These are phyloP conservation scores for Myotis planiceps DNA, from an alignment of 2,797 vertebrate genomes.

Conservation along the genomic window DNA sequence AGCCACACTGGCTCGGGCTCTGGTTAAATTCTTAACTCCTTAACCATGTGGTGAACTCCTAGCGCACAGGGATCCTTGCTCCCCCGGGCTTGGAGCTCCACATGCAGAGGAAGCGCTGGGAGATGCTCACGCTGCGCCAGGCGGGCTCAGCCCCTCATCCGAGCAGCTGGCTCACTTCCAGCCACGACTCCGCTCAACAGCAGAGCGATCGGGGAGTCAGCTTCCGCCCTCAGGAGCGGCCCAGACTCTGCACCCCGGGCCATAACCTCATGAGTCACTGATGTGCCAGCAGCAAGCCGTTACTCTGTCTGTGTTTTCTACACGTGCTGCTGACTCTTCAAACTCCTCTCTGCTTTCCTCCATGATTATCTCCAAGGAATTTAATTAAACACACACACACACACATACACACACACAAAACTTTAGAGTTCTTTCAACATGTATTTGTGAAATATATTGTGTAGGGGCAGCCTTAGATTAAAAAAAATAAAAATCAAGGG, in stretches of 20 bases:
- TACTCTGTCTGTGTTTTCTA: neutral
- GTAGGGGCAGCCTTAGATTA: neutral
- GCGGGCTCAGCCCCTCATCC: neutral
- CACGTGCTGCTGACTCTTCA: neutral
- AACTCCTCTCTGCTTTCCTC: neutral
- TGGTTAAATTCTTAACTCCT: neutral
- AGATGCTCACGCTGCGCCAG: neutral
- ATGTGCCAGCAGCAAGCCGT: neutral
- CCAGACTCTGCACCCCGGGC: neutral
- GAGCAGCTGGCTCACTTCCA: neutral
- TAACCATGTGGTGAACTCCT: neutral
- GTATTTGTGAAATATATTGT: neutral
- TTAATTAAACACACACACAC: neutral
- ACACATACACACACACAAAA: too few relatives aligned
- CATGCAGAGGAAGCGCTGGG: rapidly evolving
- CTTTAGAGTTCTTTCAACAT: neutral
- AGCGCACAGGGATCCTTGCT: neutral
- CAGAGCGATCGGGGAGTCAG: neutral
- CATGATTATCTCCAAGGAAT: neutral
- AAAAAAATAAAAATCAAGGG: neutral
- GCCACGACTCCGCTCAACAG: neutral
- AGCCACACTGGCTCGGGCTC: too few relatives aligned
- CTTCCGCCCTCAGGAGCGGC: neutral
- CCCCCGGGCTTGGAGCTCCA: neutral
- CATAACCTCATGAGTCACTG: neutral